phyloP scores from a whole-genome alignment of 2,113 vertebrate genomes.

The Pomatorhinus ruficollis region DNA sequence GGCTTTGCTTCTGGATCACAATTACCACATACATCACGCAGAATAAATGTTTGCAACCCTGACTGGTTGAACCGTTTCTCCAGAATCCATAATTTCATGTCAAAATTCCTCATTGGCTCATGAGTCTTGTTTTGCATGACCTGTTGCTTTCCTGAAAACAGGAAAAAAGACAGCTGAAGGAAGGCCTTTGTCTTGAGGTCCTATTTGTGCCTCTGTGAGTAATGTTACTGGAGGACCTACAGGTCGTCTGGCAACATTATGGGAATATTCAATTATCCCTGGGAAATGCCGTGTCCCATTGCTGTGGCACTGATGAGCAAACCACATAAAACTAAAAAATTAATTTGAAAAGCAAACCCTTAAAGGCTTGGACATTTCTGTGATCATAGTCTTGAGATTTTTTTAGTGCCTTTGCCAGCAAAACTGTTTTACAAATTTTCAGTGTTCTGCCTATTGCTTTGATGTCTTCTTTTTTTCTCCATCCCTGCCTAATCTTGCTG shows the following conservation, averaged over 20 bases:
- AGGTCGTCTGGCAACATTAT: slow-evolving; percentile 19
- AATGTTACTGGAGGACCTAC: not conserved
- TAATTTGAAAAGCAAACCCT: not conserved
- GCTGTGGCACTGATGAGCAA: slow-evolving; percentile 38
- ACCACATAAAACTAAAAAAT: slow-evolving; percentile 24
- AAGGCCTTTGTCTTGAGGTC: not conserved
- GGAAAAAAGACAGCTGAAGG: not conserved
- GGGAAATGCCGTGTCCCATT: not conserved
- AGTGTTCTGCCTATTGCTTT: not conserved
- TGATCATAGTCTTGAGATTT: not conserved
- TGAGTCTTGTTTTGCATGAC: not conserved
- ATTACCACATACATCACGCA: not conserved
- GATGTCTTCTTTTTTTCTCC: not conserved
- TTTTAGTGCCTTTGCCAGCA: not conserved
- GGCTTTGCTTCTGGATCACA: not conserved
- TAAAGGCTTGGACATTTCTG: not conserved
- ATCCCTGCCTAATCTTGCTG: not conserved
- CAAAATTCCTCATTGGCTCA: slow-evolving; percentile 1
- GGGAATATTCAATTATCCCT: slow-evolving; percentile 19
- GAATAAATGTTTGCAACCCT: not conserved
- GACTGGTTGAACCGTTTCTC: not conserved
- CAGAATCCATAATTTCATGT: not conserved
- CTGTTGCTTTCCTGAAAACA: not conserved
- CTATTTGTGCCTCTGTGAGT: slow-evolving; percentile 40
- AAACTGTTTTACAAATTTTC: slow-evolving; percentile 15